Evolutionary conservation across 1,140 invertebrate species (phyloP), one percentile per base, ranked within the genome.

Genomic region (Nasonia longicornis): DNA sequence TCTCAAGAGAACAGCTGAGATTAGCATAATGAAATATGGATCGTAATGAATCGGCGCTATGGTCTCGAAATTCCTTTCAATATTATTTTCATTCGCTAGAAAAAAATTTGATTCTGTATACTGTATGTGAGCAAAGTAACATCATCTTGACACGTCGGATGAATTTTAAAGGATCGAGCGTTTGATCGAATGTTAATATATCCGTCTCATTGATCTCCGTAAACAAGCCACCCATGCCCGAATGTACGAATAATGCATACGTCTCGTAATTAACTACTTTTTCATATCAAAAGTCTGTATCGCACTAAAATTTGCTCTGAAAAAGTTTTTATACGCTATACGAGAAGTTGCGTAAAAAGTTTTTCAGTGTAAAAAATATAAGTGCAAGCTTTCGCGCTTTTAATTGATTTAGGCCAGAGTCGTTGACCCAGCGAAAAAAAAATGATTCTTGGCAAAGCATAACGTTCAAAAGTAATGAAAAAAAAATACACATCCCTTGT

Each of bases 161-260:
- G 42, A 80, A 14, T 74, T 67, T 74, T 35, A 74, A 52, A 79
- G 38, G 10, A 63, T 58, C n/a, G 29, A 64, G 26, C 4, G 4
- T 73, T 72, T 45, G 7, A 73, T 71, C 45, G 31, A 66, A 66
- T 73, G 45, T 66, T 71, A 58, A 79, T 29, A 73, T 48, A 42
- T 22, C 38, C 35, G 26, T 45, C 22, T 73, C 29, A 71, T 79
- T 64, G 31, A 42, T 78, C 38, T 78, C 69, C 45, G 22, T 42
- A 78, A 78, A 78, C 45, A 38, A 58, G 20, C 70, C 20, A 71
- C 48, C 77, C 20, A 35, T 29, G 45, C 26, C 26, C 2, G 2
- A 22, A 22, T 0, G 1, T 38, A 22, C 58, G 67, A 70, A 22
- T 38, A 58, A 35, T 78, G n/a, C 45, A 16, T 22, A 70, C 31